Evolutionary conservation across 1,140 invertebrate genomes (phyloP).

Genomic region (Vanessa atalanta): DNA sequence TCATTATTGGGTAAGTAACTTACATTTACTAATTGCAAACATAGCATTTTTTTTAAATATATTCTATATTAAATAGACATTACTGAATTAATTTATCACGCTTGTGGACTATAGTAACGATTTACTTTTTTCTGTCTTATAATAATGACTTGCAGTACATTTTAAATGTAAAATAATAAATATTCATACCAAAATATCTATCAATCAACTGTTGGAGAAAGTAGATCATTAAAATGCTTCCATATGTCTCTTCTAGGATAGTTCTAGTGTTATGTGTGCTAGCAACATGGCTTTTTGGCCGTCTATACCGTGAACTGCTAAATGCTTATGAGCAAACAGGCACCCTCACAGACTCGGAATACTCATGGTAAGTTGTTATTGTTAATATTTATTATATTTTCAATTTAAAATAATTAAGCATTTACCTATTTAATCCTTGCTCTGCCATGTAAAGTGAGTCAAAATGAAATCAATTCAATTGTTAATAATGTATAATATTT

Average conservation of each 20-base stretch:
- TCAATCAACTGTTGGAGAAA: neutral
- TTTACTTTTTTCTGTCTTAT: neutral
- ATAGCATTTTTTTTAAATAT: neutral
- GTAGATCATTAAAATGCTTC: neutral
- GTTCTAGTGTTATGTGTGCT: constrained; percentile 68
- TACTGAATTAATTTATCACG: neutral
- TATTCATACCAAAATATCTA: neutral
- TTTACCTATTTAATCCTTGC: too few species aligned
- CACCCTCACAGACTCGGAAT: constrained; percentile 57
- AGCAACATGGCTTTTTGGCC: constrained; percentile 80
- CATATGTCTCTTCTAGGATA: constrained; percentile 10
- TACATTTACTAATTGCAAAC: constrained; percentile 24
- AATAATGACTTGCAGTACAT: neutral
- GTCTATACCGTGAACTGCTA: constrained; percentile 79
- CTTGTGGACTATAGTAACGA: neutral
- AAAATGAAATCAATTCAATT: too few species aligned
- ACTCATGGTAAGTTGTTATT: constrained; percentile 61
- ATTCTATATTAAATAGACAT: neutral
- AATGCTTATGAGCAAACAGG: constrained; percentile 71
- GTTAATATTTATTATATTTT: neutral
- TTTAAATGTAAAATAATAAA: neutral
- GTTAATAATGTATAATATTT: too few species aligned
- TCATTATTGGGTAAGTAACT: constrained; percentile 49
- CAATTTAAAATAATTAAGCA: too few species aligned
- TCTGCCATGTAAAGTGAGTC: too few species aligned